phyloP scores from a whole-genome alignment of 2,113 vertebrate genomes.

The Alouatta palliata region DNA sequence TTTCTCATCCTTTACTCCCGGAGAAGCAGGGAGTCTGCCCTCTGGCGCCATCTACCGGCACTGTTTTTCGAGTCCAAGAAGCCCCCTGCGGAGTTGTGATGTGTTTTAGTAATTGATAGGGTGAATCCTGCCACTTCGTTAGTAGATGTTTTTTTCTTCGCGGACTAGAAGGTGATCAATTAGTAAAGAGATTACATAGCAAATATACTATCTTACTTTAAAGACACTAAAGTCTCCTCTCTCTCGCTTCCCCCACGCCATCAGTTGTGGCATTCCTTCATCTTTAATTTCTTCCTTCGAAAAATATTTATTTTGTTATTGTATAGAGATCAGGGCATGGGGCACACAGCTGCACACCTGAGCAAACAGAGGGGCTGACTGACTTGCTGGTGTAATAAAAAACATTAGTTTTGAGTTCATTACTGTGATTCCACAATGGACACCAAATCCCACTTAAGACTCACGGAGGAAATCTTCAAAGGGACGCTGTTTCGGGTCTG shows the following conservation, averaged over 20 bases:
- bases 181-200: background rate
- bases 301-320: constrained; percentile 64
- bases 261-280: constrained; percentile 39
- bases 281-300: constrained; percentile 50
- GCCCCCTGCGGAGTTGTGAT: background rate
- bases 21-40: constrained; percentile 39
- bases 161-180: background rate
- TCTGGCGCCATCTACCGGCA: constrained; percentile 82
- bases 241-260: background rate
- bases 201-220: background rate
- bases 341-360: constrained; percentile 47
- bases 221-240: background rate
- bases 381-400: constrained; percentile 48
- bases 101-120: background rate
- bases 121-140: background rate
- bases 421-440: constrained; percentile 29
- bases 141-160: background rate
- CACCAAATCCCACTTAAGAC: constrained; percentile 35
- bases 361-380: constrained; percentile 55
- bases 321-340: constrained; percentile 25
- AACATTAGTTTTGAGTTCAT: constrained; percentile 55
- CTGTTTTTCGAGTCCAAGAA: background rate
- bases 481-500: background rate
- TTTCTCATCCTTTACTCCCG: background rate
- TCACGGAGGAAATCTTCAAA: constrained; percentile 21